A percentile compares a stretch with the other conserved stretches of the same genome.
Evolutionary conservation across 2,113 vertebrate genomes (phyloP).

Genomic region (Sclerurus mexicanus): DNA sequence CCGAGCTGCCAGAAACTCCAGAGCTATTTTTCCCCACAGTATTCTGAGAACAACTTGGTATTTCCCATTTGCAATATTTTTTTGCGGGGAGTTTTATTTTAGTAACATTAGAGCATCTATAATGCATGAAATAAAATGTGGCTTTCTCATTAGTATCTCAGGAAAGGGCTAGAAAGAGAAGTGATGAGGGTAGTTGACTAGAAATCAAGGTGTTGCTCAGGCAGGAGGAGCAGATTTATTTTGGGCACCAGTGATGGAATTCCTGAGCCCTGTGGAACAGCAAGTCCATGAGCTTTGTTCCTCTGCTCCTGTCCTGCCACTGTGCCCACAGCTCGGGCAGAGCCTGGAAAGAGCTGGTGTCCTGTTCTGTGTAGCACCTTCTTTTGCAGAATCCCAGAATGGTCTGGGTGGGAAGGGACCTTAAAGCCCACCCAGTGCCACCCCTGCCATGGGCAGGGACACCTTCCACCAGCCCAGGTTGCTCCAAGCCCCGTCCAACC

Average conservation of each 20-base stretch:
- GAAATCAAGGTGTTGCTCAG: not conserved
- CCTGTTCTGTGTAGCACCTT: not conserved
- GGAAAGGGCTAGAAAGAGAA: not conserved
- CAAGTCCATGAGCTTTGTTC: not conserved
- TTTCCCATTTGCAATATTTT: not conserved
- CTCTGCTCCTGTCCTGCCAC: not conserved
- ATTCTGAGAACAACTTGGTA: not conserved
- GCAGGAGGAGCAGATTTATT: not conserved
- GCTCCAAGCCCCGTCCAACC: too few relatives aligned
- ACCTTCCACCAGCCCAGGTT: not conserved
- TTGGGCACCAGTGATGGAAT: not conserved
- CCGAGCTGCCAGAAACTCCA: conserved; percentile 3
- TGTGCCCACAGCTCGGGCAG: not conserved
- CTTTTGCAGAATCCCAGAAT: not conserved
- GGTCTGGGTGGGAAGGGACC: not conserved
- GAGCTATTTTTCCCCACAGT: not conserved
- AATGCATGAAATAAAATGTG: not conserved
- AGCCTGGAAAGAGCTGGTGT: not conserved
- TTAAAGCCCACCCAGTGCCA: rapidly evolving
- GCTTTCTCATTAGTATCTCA: not conserved
- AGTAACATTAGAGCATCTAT: not conserved
- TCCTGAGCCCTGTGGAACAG: not conserved
- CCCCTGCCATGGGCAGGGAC: not conserved
- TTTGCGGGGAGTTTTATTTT: not conserved
- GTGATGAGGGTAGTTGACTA: not conserved